Conservation (phyloP, 2,113 vertebrate genomes). For the Rafetus swinhoei region DNA sequence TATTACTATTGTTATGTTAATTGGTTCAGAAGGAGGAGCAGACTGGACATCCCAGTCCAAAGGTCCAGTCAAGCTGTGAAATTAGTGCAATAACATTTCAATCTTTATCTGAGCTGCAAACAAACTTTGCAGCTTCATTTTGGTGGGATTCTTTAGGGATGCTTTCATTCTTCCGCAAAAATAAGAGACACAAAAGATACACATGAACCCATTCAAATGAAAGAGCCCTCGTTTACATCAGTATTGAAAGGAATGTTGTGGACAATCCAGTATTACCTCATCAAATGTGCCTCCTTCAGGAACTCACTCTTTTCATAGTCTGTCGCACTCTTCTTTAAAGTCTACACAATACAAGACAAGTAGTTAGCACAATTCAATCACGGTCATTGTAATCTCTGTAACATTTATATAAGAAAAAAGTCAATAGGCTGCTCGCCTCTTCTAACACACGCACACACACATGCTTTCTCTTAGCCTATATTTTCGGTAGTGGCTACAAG, state of each 20-base stretch:
- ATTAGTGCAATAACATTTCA: neutral
- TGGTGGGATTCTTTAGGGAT: neutral
- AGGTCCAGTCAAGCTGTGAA: neutral
- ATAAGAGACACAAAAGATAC: fast-evolving
- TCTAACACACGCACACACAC: neutral
- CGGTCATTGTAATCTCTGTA: fast-evolving
- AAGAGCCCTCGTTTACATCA: neutral
- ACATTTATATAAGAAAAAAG: neutral
- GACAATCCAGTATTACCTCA: conserved; percentile 76
- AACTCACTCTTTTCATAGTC: conserved; percentile 83
- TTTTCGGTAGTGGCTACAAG: neutral
- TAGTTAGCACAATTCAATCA: neutral
- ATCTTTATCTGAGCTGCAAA: neutral
- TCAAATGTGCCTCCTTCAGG: conserved; percentile 84
- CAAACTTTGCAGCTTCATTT: neutral
- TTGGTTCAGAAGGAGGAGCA: neutral
- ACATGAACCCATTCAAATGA: neutral
- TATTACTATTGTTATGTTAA: neutral
- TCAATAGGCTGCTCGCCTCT: neutral
- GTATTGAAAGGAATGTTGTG: neutral
- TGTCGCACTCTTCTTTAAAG: conserved; percentile 80
- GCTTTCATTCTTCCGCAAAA: neutral
- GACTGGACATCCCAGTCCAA: neutral
- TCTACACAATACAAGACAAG: conserved; percentile 70
- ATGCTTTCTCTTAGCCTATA: neutral